Percentiles rank a stretch among this genome's conserved stretches.
phyloP scores from a whole-genome alignment of 2,888 invertebrate genomes.

The Xestobium rufovillosum region DNA sequence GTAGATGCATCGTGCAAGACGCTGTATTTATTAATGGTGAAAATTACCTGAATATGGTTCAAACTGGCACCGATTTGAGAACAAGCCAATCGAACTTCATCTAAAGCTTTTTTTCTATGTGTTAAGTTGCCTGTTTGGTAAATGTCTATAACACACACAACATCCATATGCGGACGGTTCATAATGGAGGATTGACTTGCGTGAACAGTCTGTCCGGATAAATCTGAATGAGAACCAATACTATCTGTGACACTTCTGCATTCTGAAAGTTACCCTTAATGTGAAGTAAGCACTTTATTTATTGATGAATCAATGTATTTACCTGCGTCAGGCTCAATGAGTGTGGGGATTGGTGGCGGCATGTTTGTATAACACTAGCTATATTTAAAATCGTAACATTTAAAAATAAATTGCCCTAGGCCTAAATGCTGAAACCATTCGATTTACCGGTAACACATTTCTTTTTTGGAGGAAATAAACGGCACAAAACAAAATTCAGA shows the following conservation, averaged over 20 bases:
- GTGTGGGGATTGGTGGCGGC: slow-evolving; percentile 32
- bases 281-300: slow-evolving; percentile 24
- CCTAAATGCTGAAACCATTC: no score
- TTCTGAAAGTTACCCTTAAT: slow-evolving; percentile 26
- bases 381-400: no score
- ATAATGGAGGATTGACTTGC: slow-evolving; percentile 29
- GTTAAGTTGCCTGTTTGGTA: slow-evolving; percentile 57
- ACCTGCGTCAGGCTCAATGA: slow-evolving; percentile 36
- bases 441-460: no score
- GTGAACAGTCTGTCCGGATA: slow-evolving; percentile 48
- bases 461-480: no score
- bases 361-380: slow-evolving; percentile 28
- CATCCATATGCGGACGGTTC: slow-evolving; percentile 69
- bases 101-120: slow-evolving; percentile 73
- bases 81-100: slow-evolving; percentile 78
- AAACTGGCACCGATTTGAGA: slow-evolving; percentile 70
- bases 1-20: no score
- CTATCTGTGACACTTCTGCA: slow-evolving; percentile 50
- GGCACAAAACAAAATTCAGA: no score
- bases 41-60: slow-evolving; percentile 79
- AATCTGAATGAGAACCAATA: slow-evolving; percentile 55
- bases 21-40: no score
- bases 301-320: slow-evolving; percentile 28
- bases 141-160: slow-evolving; percentile 79
- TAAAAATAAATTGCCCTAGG: slow-evolving; percentile 10